Evolutionary conservation across 2,113 vertebrate genomes (phyloP).

Genomic region (Pampusana beccarii): DNA sequence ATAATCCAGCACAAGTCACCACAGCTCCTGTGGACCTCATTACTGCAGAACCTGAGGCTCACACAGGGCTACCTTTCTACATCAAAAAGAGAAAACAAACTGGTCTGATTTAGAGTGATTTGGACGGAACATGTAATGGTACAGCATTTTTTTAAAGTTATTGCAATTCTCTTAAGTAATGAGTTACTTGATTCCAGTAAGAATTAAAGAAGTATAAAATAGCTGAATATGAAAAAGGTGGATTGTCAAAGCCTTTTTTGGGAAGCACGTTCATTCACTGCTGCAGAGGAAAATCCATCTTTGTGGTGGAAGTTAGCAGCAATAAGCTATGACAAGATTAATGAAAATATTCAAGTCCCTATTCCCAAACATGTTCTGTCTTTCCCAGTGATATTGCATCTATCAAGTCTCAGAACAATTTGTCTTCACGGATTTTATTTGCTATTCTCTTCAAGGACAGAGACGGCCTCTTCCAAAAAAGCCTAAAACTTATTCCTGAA

Average conservation of each 20-base stretch:
- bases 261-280: background rate
- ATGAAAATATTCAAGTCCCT: constrained; percentile 55
- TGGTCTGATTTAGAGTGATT: background rate
- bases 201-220: background rate
- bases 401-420: constrained; percentile 33
- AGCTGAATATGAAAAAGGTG: background rate
- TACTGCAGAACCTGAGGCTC: background rate
- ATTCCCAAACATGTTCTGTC: constrained; percentile 55
- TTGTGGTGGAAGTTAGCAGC: constrained; percentile 22
- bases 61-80: background rate
- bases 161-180: background rate
- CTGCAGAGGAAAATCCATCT: constrained; percentile 20
- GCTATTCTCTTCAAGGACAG: constrained; percentile 15
- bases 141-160: background rate
- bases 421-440: constrained; percentile 7
- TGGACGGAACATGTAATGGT: background rate
- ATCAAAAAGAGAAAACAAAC: background rate
- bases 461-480: background rate
- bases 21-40: background rate
- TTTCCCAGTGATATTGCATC: constrained; percentile 9
- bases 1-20: background rate
- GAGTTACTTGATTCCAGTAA: background rate
- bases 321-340: constrained; percentile 51
- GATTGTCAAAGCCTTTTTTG: background rate
- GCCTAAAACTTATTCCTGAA: background rate